Base-by-base conservation (phyloP, 30 jellyfish, hydroid and myxozoan species). In the Mastigias papua region DNA sequence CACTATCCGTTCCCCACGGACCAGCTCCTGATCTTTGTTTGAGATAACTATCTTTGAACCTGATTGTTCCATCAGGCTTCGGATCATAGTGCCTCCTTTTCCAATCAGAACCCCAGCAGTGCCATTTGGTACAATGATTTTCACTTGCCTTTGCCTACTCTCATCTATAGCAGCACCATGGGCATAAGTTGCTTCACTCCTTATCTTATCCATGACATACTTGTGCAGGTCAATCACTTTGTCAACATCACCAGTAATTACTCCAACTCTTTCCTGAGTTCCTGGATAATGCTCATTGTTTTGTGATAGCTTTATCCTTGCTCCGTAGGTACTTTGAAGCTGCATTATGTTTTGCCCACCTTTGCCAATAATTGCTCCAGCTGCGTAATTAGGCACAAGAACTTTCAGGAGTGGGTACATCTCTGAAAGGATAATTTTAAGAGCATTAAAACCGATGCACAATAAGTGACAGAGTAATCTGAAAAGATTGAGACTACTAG, bases 331-430 rank as follows among this genome's bases (percentile, higher is more conserved):
- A 34, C 90, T 27, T 87, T 96, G 99, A 28, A 96, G 86, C 76
- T 96, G 98, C 26, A 84, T 72, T 9, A 96, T 90, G 71, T 96
- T 96, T 37, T 88, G 90, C 1, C 99, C 99, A 15, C 97, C 93
- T 87, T 90, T 91, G 5, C 99, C 99, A 76, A 96, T 96, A 16
- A 96, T 87, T 16, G 99, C 99, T 6, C 99, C 99, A 21, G 99
- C 99, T 37, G 99, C 99, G 87, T 83, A 96, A 65, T 96, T 96
- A 46, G 99, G 99, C 30, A 96, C 89, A 20, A 96, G 80, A 4
- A 96, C 71, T 70, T 96, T 96, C 83, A 96, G 82, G 84, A 96
- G 71, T 7, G 99, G 99, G 48, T 69, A 63, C 75, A 89, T 54
- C 65, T 88, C 98, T 82, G 68, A 22, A 74, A 66, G 21, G 19